These are phyloP conservation scores for Zeuzera pyrina DNA, from an alignment of 2,888 invertebrate species.

Conservation along the genomic window DNA sequence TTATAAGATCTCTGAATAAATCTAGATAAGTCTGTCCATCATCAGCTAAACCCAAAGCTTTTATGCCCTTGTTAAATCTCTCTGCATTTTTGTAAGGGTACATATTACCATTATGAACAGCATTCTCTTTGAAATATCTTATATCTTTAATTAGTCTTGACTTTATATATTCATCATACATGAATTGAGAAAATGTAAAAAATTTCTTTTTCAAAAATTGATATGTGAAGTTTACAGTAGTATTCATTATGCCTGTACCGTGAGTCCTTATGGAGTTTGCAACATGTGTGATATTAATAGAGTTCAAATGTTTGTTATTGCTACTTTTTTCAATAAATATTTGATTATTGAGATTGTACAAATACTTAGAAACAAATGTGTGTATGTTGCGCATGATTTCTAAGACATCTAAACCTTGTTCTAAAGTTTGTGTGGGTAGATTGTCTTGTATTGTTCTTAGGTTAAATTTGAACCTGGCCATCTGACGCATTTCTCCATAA, in stretches of 20 bases:
- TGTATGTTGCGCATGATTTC: slow-evolving; percentile 98
- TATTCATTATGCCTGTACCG: slow-evolving; percentile 96
- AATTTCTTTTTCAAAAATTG: slow-evolving; percentile 96
- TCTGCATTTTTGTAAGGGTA: slow-evolving; percentile 94
- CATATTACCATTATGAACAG: slow-evolving; percentile 76
- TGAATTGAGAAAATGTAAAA: slow-evolving; percentile 95
- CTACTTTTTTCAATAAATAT: slow-evolving; percentile 94
- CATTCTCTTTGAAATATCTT: slow-evolving; percentile 85
- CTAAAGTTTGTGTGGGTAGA: slow-evolving; percentile 95
- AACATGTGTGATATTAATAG: slow-evolving; percentile 94
- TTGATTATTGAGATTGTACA: slow-evolving; percentile 97
- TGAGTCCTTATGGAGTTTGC: slow-evolving; percentile 98
- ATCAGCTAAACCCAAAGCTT: slow-evolving; percentile 85
- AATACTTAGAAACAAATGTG: slow-evolving; percentile 92
- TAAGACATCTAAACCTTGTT: slow-evolving; percentile 96
- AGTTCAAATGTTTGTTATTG: slow-evolving; percentile 94
- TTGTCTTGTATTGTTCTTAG: slow-evolving; percentile 91
- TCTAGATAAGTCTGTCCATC: slow-evolving; percentile 93
- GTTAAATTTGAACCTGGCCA: slow-evolving; percentile 88
- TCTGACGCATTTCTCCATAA: slow-evolving; percentile 95
- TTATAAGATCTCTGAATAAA: slow-evolving; percentile 91
- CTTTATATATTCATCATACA: slow-evolving; percentile 98
- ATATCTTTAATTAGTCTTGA: slow-evolving; percentile 93
- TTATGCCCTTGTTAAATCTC: slow-evolving; percentile 92
- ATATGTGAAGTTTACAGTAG: slow-evolving; percentile 93